Evolutionary conservation across 1,140 invertebrate species (phyloP).

Genomic region (Copidosoma floridanum): DNA sequence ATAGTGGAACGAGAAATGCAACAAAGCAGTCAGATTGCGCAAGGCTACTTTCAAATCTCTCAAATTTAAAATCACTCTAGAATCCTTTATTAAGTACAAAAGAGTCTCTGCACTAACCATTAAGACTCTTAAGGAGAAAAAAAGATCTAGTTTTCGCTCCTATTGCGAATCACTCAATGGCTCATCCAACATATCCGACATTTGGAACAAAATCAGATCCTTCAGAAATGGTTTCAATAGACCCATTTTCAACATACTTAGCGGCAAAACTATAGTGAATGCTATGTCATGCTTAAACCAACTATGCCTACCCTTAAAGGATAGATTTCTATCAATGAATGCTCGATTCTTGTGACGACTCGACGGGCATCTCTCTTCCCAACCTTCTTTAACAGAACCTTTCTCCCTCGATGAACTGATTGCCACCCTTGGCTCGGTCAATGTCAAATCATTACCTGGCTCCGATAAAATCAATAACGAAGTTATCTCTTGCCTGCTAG

Average conservation of each 20-base stretch:
- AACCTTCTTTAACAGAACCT: not conserved
- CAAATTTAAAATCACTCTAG: not conserved
- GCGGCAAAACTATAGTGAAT: not conserved
- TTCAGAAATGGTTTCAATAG: not conserved
- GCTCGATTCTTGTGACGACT: not conserved
- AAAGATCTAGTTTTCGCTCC: not conserved
- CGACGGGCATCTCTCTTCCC: not conserved
- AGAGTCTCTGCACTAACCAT: not conserved
- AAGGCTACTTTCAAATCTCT: not conserved
- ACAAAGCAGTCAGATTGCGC: not conserved
- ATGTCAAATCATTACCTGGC: conserved; percentile 2
- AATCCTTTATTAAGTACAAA: conserved; percentile 4
- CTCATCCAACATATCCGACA: not conserved
- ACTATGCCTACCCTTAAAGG: not conserved
- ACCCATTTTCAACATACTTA: not conserved
- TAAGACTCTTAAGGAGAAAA: not conserved
- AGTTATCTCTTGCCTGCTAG: not conserved
- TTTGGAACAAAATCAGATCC: not conserved
- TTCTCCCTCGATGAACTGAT: not conserved
- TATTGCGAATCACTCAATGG: not conserved
- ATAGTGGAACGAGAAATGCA: conserved; percentile 5
- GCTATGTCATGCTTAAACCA: not conserved
- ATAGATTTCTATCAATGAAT: not conserved
- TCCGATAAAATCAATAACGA: conserved; percentile 4
- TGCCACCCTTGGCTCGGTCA: not conserved